phyloP scores from a whole-genome alignment of 2,797 vertebrate species.

The Neosilurus mollespiculum region DNA sequence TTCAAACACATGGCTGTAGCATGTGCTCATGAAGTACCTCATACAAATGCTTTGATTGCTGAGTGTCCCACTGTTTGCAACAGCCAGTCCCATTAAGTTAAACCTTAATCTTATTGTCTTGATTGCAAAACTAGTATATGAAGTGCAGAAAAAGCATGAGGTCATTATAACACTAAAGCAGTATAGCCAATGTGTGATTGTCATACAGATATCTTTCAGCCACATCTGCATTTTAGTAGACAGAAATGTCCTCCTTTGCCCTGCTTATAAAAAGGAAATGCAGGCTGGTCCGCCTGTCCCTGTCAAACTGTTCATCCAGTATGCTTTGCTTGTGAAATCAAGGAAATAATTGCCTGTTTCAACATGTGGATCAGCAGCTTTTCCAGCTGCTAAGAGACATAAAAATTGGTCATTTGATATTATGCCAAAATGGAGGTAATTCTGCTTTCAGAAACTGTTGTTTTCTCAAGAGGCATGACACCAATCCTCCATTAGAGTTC shows the following conservation, averaged over 20 bases:
- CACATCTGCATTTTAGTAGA: slow-evolving; percentile 23
- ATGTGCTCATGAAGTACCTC: neutral
- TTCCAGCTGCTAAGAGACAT: slow-evolving; percentile 5
- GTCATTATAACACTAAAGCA: slow-evolving; percentile 26
- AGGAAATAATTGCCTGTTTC: slow-evolving; percentile 4
- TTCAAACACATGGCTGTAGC: neutral
- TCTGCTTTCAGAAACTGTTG: slow-evolving; percentile 35
- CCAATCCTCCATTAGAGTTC: slow-evolving; percentile 19
- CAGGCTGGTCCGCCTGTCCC: neutral
- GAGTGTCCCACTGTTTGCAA: neutral
- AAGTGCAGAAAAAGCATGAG: slow-evolving; percentile 27
- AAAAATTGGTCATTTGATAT: slow-evolving; percentile 18
- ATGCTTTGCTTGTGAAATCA: slow-evolving; percentile 21
- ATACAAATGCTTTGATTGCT: slow-evolving; percentile 1
- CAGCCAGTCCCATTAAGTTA: slow-evolving; percentile 21
- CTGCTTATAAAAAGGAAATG: neutral
- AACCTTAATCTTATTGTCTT: slow-evolving; percentile 20
- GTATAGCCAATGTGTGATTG: slow-evolving; percentile 20
- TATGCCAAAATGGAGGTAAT: slow-evolving; percentile 17
- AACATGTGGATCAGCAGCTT: neutral
- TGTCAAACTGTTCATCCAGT: neutral
- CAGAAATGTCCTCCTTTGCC: slow-evolving; percentile 1
- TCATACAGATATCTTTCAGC: slow-evolving; percentile 34
- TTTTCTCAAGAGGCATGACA: slow-evolving; percentile 40
- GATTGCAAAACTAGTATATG: slow-evolving; percentile 2